Conservation (phyloP, 2,888 invertebrate species). For the Subacronicta megacephala region DNA sequence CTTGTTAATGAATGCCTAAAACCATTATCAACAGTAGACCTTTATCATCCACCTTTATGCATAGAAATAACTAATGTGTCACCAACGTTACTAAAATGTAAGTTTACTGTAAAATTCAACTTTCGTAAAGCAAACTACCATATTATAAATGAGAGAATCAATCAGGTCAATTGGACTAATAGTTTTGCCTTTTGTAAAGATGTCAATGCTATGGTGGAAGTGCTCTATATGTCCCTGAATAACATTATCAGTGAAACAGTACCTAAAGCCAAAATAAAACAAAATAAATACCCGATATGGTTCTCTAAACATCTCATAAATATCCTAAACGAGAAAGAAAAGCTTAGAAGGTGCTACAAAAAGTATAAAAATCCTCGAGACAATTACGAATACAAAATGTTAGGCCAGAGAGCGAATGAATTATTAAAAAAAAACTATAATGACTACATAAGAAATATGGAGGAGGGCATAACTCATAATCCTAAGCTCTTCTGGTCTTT, state of each 20-base stretch:
- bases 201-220: constrained; percentile 9
- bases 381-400: constrained; percentile 5
- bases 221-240: background rate
- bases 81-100: background rate
- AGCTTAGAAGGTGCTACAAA: constrained; percentile 4
- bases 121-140: background rate
- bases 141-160: background rate
- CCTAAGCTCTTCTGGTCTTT: constrained; percentile 8
- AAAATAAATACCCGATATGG: background rate
- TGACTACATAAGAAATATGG: background rate
- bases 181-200: background rate
- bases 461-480: constrained; percentile 1
- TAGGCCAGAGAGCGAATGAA: background rate
- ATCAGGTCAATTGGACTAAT: background rate
- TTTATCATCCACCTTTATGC: constrained; percentile 2
- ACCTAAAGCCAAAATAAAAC: background rate
- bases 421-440: constrained; percentile 1
- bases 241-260: background rate
- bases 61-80: background rate
- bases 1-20: background rate
- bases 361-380: constrained; percentile 14
- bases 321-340: constrained; percentile 2
- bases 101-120: background rate
- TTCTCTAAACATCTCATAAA: constrained; percentile 2
- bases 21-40: constrained; percentile 1